These are phyloP conservation scores for Xenopus borealis DNA, from an alignment of 2,113 vertebrate genomes.

Conservation along the genomic window DNA sequence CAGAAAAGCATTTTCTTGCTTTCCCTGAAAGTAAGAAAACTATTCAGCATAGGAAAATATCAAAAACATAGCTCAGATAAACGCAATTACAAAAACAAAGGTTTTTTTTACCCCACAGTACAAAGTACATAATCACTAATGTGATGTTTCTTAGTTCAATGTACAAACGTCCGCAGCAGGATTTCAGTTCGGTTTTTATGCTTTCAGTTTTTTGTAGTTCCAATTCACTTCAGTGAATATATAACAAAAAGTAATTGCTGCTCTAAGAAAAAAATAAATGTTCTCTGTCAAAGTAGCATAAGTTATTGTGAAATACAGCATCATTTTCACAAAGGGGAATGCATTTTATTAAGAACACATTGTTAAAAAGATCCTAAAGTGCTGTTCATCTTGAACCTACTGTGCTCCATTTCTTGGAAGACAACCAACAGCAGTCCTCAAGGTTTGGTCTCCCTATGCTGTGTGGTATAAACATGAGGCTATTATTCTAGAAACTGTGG, in stretches of 20 bases:
- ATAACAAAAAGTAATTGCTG: constrained; percentile 55
- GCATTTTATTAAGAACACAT: constrained; percentile 49
- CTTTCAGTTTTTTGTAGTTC: constrained; percentile 43
- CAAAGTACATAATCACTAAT: constrained; percentile 60
- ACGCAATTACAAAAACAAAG: constrained; percentile 63
- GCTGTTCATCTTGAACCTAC: constrained; percentile 63
- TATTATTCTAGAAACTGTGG: constrained; percentile 12
- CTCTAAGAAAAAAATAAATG: constrained; percentile 66
- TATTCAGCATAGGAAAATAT: constrained; percentile 95
- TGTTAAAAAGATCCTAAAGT: constrained; percentile 66
- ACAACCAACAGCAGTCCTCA: constrained; percentile 51
- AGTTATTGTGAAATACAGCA: constrained; percentile 52
- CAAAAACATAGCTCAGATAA: constrained; percentile 90
- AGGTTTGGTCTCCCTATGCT: constrained; percentile 51
- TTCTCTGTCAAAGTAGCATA: constrained; percentile 56
- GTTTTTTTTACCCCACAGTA: constrained; percentile 83
- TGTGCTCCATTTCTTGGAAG: constrained; percentile 63
- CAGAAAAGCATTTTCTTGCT: constrained; percentile 94
- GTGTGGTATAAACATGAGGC: constrained; percentile 9
- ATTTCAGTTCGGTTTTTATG: constrained; percentile 59
- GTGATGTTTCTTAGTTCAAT: constrained; percentile 42
- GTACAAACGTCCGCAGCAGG: constrained; percentile 57
- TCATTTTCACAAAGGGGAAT: constrained; percentile 42
- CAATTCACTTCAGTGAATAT: constrained; percentile 57
- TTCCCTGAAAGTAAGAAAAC: constrained; percentile 97